Evolutionary conservation across 2,888 invertebrate species (phyloP), one percentile per base, ranked within the genome.

Genomic region (Neria commutata): DNA sequence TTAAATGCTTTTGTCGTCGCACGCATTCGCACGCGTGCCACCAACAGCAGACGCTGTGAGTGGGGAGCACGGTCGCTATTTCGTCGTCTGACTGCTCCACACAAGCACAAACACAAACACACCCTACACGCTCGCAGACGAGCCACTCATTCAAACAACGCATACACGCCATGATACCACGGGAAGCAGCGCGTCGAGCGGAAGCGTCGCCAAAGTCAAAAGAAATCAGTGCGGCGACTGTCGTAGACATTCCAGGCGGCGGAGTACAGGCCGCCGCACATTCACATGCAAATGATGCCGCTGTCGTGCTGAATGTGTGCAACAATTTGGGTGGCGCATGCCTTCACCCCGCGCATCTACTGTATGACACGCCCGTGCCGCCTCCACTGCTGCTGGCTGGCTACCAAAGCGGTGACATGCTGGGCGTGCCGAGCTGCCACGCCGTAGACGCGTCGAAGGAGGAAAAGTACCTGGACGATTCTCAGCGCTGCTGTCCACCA

Each of bases 401-500:
- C 5, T 37, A 37, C n/a, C 8, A 6, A 4, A n/a, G 37, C 14
- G 23, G 34, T 14, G 26, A 47, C 17, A 34, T 29, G 46, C 17
- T 60, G 26, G 49, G 40, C 34, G 37, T 47, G 23, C 5, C 49
- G 25, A 37, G 19, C 37, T 58, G 67, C 56, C 49, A 51, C 58
- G 53, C 53, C 37, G 54, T 50, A 11, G 16, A 25, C n/a, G 45
- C 21, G 10, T 37, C 2, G 16, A 37, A 24, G n/a, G 25, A 42
- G 5, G 37, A 29, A 21, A 42, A 94, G 83, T 95, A 94, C 83
- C 94, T 95, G 83, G 95, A 94, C 69, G 95, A 95, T 84, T 89
- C 92, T 81, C 95, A 95, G 84, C 92, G 91, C 63, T 96, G 95
- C 84, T 95, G 94, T 81, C 95, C 96, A 53, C 96, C 96, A 62